Evolutionary conservation across 2,888 invertebrate genomes (phyloP).

Genomic region (Yponomeuta cagnagella): DNA sequence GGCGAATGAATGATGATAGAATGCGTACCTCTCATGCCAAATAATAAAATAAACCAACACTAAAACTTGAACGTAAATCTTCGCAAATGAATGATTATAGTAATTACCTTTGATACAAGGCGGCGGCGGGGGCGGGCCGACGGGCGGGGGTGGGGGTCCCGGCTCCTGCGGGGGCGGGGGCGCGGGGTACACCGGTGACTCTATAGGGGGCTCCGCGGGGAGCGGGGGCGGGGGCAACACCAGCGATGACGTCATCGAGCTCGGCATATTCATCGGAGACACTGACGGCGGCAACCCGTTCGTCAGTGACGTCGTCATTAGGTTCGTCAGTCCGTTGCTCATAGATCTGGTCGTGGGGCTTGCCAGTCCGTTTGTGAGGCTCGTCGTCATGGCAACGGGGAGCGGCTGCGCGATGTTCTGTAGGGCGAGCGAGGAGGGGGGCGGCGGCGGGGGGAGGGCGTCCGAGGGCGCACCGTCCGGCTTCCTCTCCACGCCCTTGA

Average conservation of each 20-base stretch:
- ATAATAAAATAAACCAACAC: too few species aligned
- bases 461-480: conserved; percentile 68
- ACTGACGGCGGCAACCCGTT: conserved; percentile 27
- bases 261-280: conserved; percentile 32
- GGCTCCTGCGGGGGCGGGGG: conserved; percentile 65
- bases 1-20: too few species aligned
- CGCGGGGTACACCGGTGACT: conserved; percentile 50
- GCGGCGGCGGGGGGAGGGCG: conserved; percentile 55
- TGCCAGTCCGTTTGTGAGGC: conserved; percentile 28
- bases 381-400: conserved; percentile 23
- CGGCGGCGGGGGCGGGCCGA: conserved; percentile 83
- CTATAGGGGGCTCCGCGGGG: conserved; percentile 32
- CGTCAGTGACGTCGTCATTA: conserved; percentile 20
- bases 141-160: conserved; percentile 82
- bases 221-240: conserved; percentile 52
- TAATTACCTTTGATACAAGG: conserved; percentile 52
- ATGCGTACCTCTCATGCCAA: too few species aligned
- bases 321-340: conserved; percentile 17
- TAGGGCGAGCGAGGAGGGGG: conserved; percentile 44
- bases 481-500: conserved; percentile 47
- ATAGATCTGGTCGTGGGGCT: conserved; percentile 24
- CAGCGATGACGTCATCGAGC: conserved; percentile 35
- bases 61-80: too few species aligned
- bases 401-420: conserved; percentile 40
- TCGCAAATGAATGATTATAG: too few species aligned